Evolutionary conservation across 2,113 vertebrate genomes (phyloP), one percentile per base, ranked within the genome.

Genomic region (Tiliqua scincoides): DNA sequence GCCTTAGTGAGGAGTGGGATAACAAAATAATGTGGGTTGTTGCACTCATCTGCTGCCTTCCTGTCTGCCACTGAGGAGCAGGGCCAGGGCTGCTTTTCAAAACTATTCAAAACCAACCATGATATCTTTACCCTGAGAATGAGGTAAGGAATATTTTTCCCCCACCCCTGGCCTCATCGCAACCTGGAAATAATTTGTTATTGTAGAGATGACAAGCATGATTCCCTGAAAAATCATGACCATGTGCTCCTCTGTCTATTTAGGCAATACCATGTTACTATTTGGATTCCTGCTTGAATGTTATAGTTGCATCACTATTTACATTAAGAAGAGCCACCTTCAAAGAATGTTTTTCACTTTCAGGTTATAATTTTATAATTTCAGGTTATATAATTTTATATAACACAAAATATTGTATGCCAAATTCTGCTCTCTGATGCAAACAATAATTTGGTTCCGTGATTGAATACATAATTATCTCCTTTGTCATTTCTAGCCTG

Each of bases 361-460:
- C 52, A 59, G 32, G 32, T 54, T 59, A 59, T 37, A 57, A 30
- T n/a, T 87, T 79, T n/a, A n/a, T n/a, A n/a, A n/a, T 27, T 52
- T 27, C 52, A 59, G 32, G 32, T 54, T 59, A 59, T 37, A 57
- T n/a, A n/a, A n/a, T n/a, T n/a, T n/a, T n/a, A 30, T n/a, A 86
- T 79, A 82, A 59, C 35, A 62, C 67, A 30, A 71, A 88, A 48
- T 82, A 74, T 63, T 86, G 73, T 30, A 32, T 71, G 87, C 11
- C 59, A 86, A 93, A 87, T 78, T 87, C 37, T 85, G 54, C 65
- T 89, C n/a, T 91, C 85, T 72, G 15, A 62, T 35, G 32, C n/a
- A 57, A 68, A 78, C 7, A 15, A 54, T 32, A 62, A 6, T 0
- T 3, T 63, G 27, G 37, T 40, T 48, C 9, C 20, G 14, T 70